Evolutionary conservation across 2,113 vertebrate genomes (phyloP), one percentile per base, ranked within the genome.

Genomic region (Spheniscus mendiculus): DNA sequence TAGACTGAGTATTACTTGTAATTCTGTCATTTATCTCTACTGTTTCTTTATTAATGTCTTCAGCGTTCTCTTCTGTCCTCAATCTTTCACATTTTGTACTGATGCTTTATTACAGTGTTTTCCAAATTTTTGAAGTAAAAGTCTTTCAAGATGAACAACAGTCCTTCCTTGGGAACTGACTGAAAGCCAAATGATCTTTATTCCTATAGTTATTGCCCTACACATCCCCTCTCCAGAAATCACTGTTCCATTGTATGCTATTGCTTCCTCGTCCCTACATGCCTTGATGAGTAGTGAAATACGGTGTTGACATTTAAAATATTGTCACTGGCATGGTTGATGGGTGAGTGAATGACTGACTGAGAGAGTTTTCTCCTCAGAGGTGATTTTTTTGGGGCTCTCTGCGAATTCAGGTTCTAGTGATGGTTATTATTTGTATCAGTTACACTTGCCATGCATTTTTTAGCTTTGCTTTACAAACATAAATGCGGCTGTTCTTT

Each of bases 81-180:
- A 87, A 52, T 89, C 97, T 95, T 97, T 97, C 89, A 94, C 20
- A 21, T 86, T 94, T 97, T 93, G 59, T 92, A 88, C 67, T 86
- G 53, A 70, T 88, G 83, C 65, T 94, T 93, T 88, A 92, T 93
- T 88, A 76, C 32, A 66, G 34, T 83, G 50, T 95, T 96, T 95
- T 90, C 63, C 67, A 89, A 83, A 70, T 50, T 89, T 97, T 92
- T 94, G 16, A 84, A 78, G 63, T 91, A 58, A 74, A 66, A 88
- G 30, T 88, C 71, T 90, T 96, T 83, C 88, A 93, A 53, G 83
- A 92, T 89, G 93, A 95, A 15, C 79, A 94, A 27, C 59, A 80
- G 26, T 50, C 59, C 42, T 72, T 96, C 79, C 29, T 66, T 30
- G 10, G 80, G 47, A 94, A 67, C 38, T 93, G 69, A 70, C 67